These are phyloP conservation scores for Lasius fuliginosus DNA, from an alignment of 2,888 invertebrate genomes.

Conservation along the genomic window DNA sequence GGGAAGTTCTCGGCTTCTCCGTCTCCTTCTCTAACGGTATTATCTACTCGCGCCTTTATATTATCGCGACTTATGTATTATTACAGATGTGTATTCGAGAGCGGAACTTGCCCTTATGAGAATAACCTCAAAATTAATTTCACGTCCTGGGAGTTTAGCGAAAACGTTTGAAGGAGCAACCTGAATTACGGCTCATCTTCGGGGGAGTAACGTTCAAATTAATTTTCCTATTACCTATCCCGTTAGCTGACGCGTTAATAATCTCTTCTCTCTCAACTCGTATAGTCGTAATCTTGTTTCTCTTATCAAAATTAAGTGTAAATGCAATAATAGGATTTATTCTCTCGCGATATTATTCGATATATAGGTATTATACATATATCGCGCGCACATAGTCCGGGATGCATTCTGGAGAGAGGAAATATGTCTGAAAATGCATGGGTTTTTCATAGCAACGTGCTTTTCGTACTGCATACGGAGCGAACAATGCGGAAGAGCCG, in stretches of 20 bases:
- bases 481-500: conserved; percentile 53
- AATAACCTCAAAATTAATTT: conserved; percentile 70
- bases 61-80: not conserved
- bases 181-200: conserved; percentile 40
- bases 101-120: not conserved
- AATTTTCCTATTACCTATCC: conserved; percentile 25
- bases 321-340: conserved; percentile 15
- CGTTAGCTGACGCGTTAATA: conserved; percentile 14
- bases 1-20: not conserved
- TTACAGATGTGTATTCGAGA: not conserved
- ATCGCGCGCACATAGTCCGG: not conserved
- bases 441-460: conserved; percentile 49
- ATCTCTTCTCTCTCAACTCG: not conserved
- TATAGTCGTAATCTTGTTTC: not conserved
- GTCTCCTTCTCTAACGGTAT: not conserved
- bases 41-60: not conserved
- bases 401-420: conserved; percentile 16
- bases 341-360: not conserved
- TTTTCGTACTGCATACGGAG: conserved; percentile 9
- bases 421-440: conserved; percentile 56
- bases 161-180: conserved; percentile 40
- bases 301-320: not conserved
- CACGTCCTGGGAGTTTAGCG: conserved; percentile 53
- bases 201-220: conserved; percentile 37
- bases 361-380: not conserved